Conservation (phyloP, 1,140 invertebrate genomes). For the Episyrphus balteatus region DNA sequence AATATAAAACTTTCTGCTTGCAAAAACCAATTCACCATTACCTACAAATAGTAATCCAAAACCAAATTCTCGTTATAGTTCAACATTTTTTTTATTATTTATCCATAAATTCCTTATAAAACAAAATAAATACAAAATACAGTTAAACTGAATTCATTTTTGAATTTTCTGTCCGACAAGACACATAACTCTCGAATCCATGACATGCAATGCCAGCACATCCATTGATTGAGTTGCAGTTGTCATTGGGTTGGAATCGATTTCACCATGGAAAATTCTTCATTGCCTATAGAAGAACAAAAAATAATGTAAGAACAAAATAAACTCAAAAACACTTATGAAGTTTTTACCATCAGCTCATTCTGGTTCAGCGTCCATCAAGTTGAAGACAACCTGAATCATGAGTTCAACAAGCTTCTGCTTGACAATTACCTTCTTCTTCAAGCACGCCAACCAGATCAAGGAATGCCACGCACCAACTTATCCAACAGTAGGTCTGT, state of each 20-base stretch:
- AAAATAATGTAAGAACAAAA: neutral
- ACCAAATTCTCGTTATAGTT: too few relatives aligned
- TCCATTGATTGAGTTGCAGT: conserved; percentile 64
- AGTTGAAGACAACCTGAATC: conserved; percentile 51
- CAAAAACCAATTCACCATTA: too few relatives aligned
- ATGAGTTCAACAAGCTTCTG: conserved; percentile 62
- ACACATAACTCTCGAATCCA: too few relatives aligned
- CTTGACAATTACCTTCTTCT: conserved; percentile 65
- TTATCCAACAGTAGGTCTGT: conserved; percentile 45
- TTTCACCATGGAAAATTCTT: conserved; percentile 48
- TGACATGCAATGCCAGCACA: conserved; percentile 62
- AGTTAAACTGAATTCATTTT: too few relatives aligned
- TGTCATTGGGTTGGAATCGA: conserved; percentile 48
- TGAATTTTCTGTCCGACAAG: too few relatives aligned
- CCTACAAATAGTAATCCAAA: too few relatives aligned
- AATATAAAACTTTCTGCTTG: too few relatives aligned
- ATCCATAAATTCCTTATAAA: too few relatives aligned
- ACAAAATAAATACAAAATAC: too few relatives aligned
- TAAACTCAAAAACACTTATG: too few relatives aligned
- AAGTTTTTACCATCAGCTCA: conserved; percentile 22
- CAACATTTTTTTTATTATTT: too few relatives aligned
- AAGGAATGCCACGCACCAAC: conserved; percentile 49
- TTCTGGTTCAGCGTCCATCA: conserved; percentile 50
- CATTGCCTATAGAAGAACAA: conserved; percentile 36
- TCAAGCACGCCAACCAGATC: conserved; percentile 50